A percentile compares a stretch with the other conserved stretches of the same genome.
phyloP scores from a whole-genome alignment of 1,140 invertebrate genomes.

The Thaumatotibia leucotreta region DNA sequence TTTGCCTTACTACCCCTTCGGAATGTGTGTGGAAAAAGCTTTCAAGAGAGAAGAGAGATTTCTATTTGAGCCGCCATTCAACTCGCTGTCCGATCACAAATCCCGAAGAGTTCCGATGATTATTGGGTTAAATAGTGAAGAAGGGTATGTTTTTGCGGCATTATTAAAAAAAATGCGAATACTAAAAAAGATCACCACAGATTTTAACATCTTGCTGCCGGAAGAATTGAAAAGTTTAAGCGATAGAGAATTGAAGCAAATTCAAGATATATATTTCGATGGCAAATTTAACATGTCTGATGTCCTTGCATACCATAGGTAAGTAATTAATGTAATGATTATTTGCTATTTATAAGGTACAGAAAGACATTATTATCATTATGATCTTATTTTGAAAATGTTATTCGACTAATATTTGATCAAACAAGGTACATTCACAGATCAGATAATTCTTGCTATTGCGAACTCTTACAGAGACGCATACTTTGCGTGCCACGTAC shows the following conservation, averaged over 20 bases:
- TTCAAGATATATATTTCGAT: conserved; percentile 54
- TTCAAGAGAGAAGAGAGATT: conserved; percentile 51
- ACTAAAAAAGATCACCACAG: conserved; percentile 25
- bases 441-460: not conserved
- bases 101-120: conserved; percentile 43
- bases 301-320: conserved; percentile 54
- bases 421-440: not conserved
- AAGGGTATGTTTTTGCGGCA: conserved; percentile 55
- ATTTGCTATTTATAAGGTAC: too few relatives aligned
- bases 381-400: too few relatives aligned
- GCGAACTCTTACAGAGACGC: conserved; percentile 42
- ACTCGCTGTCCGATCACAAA: conserved; percentile 31
- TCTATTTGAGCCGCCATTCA: conserved; percentile 37
- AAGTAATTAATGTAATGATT: conserved; percentile 1
- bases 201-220: conserved; percentile 44
- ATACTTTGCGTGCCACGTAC: conserved; percentile 53
- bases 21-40: conserved; percentile 51
- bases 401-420: too few relatives aligned
- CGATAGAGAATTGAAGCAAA: conserved; percentile 36
- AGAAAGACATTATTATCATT: too few relatives aligned
- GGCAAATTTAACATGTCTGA: conserved; percentile 36
- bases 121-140: conserved; percentile 58
- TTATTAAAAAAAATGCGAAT: conserved; percentile 35
- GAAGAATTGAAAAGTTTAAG: conserved; percentile 45
- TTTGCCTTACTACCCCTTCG: conserved; percentile 56